Conservation (phyloP, 64 coral and sea anemone genomes). For the Dendrophyllia cribrosa region DNA sequence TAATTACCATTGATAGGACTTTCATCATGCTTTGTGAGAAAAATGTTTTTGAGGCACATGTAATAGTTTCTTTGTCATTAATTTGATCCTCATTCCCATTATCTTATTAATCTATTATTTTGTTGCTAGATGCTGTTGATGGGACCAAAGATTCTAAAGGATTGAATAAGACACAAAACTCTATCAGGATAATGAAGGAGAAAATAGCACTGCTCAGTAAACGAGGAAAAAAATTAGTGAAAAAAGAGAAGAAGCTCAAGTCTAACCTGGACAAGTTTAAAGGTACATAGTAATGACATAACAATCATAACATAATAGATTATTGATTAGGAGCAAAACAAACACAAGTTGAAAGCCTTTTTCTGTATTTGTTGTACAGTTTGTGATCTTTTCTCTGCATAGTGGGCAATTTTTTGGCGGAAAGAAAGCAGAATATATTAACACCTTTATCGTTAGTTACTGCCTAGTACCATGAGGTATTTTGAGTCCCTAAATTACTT, state of each 20-base stretch:
- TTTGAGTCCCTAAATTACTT: too few species aligned
- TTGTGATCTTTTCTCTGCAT: too few species aligned
- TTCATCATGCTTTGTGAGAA: too few species aligned
- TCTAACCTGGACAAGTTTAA: conserved; percentile 64
- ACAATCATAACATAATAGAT: too few species aligned
- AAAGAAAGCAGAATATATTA: too few species aligned
- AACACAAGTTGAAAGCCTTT: too few species aligned
- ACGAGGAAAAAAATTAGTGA: conserved; percentile 77
- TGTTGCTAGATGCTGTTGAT: conserved; percentile 57
- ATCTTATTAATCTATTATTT: background rate
- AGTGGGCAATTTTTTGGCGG: too few species aligned
- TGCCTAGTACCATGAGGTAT: too few species aligned
- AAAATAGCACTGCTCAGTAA: conserved; percentile 86
- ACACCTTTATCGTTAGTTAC: too few species aligned
- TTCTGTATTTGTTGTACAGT: too few species aligned
- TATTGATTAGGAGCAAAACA: too few species aligned
- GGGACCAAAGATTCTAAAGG: conserved; percentile 50
- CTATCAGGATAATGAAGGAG: conserved; percentile 85
- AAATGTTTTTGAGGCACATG: background rate
- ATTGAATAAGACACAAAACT: conserved; percentile 38
- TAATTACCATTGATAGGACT: too few species aligned
- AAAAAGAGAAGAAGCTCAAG: conserved; percentile 80
- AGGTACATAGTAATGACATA: conserved; percentile 20
- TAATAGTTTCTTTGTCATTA: background rate
- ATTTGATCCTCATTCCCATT: background rate